These are phyloP conservation scores for Deroptyus accipitrinus DNA, from an alignment of 2,113 vertebrate species.

Conservation along the genomic window DNA sequence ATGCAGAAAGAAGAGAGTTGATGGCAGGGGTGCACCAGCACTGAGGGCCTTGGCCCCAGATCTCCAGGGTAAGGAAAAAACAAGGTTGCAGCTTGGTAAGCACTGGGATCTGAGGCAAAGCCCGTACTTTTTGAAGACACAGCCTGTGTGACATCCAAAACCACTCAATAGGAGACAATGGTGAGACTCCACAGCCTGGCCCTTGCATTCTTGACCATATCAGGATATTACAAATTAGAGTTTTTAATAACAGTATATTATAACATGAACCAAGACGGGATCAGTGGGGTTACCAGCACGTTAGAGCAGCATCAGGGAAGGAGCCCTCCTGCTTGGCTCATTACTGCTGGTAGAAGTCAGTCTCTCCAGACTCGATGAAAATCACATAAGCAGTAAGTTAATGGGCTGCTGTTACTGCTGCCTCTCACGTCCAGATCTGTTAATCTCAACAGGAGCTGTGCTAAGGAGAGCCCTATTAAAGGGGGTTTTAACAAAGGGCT, in stretches of 20 bases:
- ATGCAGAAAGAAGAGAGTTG: neutral
- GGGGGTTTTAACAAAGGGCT: conserved; percentile 21
- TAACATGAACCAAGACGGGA: rapidly evolving
- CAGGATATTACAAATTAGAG: neutral
- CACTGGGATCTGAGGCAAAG: neutral
- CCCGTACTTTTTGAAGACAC: neutral
- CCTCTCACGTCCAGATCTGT: neutral
- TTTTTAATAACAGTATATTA: neutral
- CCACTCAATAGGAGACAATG: neutral
- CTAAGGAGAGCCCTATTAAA: neutral
- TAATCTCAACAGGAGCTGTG: neutral
- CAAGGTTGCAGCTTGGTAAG: neutral
- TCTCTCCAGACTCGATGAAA: neutral
- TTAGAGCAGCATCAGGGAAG: neutral
- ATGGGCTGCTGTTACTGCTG: neutral
- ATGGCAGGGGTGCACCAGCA: neutral
- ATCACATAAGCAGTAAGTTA: neutral
- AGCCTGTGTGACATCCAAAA: neutral
- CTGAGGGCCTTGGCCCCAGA: rapidly evolving
- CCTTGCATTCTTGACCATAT: neutral
- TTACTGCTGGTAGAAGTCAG: neutral
- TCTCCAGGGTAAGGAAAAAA: no score
- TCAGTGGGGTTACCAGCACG: neutral
- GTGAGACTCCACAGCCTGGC: neutral
- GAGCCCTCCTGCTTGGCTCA: neutral